A percentile compares a stretch with the other conserved stretches of the same genome.
Conservation (phyloP, 1,140 invertebrate genomes). For the Colletes gigas region DNA sequence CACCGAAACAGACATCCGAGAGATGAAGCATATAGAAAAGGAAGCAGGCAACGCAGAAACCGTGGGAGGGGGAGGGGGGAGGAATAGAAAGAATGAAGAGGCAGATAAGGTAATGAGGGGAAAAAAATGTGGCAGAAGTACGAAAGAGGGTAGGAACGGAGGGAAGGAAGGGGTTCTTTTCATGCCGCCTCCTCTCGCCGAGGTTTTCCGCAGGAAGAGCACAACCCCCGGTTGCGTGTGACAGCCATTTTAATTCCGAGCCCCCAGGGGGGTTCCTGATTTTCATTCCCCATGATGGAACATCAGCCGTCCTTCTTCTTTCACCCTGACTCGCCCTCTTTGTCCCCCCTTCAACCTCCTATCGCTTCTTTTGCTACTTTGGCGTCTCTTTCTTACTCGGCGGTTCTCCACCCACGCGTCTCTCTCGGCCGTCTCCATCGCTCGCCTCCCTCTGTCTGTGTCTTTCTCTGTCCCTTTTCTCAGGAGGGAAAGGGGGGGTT, state of each 20-base stretch:
- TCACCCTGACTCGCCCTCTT: constrained; percentile 9
- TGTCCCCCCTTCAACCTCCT: not conserved
- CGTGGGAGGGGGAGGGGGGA: not conserved
- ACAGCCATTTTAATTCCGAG: constrained; percentile 69
- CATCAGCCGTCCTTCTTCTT: constrained; percentile 49
- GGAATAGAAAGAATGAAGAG: constrained; percentile 9
- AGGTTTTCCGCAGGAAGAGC: constrained; percentile 68
- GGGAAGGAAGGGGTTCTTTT: constrained; percentile 56
- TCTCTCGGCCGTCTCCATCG: not conserved
- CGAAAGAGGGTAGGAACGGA: constrained; percentile 48
- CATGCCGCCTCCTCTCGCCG: constrained; percentile 58
- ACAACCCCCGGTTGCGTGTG: constrained; percentile 69
- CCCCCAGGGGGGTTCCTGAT: constrained; percentile 64
- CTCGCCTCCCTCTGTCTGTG: not conserved
- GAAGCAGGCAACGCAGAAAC: not conserved
- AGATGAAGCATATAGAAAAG: constrained; percentile 16
- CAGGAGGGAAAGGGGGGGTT: constrained; percentile 22
- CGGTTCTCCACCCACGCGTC: not conserved
- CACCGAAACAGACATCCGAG: not conserved
- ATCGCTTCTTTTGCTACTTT: constrained; percentile 11
- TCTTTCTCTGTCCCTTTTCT: constrained; percentile 16
- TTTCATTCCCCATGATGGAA: constrained; percentile 68
- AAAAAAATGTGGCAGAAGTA: constrained; percentile 61
- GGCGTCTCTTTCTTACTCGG: constrained; percentile 7
- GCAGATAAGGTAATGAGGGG: constrained; percentile 54